phyloP scores from a whole-genome alignment of 2,888 invertebrate genomes.

The Polymixis flavicincta region DNA sequence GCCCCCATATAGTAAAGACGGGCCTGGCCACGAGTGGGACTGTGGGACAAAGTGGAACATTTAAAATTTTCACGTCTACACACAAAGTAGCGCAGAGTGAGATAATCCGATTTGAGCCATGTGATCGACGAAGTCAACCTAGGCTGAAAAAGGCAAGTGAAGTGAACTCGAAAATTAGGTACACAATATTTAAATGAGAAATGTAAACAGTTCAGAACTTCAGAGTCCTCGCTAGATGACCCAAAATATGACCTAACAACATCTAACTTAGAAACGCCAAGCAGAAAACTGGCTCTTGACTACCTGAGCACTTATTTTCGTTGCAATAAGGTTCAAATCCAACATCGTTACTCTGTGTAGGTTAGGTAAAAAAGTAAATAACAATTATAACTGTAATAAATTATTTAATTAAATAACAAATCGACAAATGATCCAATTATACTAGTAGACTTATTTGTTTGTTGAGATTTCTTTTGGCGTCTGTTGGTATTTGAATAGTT shows the following conservation, averaged over 20 bases:
- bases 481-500: constrained; percentile 48
- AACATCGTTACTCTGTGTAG: not conserved
- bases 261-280: not conserved
- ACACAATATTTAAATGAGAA: not conserved
- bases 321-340: not conserved
- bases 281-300: not conserved
- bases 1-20: no score
- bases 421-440: constrained; percentile 84
- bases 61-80: no score
- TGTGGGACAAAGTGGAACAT: no score
- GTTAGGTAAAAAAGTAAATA: not conserved
- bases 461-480: constrained; percentile 51
- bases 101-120: no score
- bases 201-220: not conserved
- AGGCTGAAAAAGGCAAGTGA: no score
- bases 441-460: constrained; percentile 59
- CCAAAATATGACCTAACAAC: not conserved
- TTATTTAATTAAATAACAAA: constrained; percentile 82
- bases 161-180: no score
- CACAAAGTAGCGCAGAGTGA: no score
- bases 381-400: not conserved
- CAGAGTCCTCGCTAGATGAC: not conserved
- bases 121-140: no score
- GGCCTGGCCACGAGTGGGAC: no score
- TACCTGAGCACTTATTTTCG: not conserved